A percentile compares a stretch with the other conserved stretches of the same genome.
These are phyloP conservation scores for Periophthalmodon schlosseri DNA, from an alignment of 2,113 vertebrate species.

Conservation along the genomic window DNA sequence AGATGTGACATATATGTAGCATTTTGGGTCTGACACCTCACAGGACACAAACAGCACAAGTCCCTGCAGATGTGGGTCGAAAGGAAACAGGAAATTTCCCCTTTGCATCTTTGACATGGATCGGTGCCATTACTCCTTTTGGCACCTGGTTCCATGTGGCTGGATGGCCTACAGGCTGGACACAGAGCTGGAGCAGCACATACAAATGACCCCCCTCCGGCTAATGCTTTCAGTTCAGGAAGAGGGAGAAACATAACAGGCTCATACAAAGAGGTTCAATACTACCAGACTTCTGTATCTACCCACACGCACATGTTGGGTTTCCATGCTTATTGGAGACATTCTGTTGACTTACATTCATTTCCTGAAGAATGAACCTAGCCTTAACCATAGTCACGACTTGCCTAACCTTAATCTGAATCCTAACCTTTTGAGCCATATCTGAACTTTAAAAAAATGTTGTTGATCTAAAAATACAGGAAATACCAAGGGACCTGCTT, in stretches of 20 bases:
- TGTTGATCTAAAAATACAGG: too few relatives aligned
- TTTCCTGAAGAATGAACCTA: too few relatives aligned
- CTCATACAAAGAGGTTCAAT: conserved; percentile 14
- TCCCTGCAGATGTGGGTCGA: conserved; percentile 24
- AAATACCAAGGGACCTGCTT: too few relatives aligned
- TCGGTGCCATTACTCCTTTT: conserved; percentile 65
- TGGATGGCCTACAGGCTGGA: conserved; percentile 53
- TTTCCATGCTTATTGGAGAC: too few relatives aligned
- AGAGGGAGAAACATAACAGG: conserved; percentile 3
- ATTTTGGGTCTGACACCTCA: background rate
- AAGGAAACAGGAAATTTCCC: conserved; percentile 26
- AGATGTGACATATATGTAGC: background rate
- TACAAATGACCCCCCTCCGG: conserved; percentile 67
- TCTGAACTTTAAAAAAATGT: too few relatives aligned
- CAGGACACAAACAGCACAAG: background rate
- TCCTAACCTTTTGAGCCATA: too few relatives aligned
- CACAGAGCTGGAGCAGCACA: conserved; percentile 53
- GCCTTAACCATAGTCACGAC: too few relatives aligned
- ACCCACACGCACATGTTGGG: background rate
- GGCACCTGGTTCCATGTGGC: conserved; percentile 60
- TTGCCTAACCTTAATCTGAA: too few relatives aligned
- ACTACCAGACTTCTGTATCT: conserved; percentile 21
- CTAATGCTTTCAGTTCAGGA: conserved; percentile 37
- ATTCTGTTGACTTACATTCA: too few relatives aligned
- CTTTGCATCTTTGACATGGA: conserved; percentile 48